phyloP scores from a whole-genome alignment of 2,113 vertebrate genomes.

The Labeo catla region DNA sequence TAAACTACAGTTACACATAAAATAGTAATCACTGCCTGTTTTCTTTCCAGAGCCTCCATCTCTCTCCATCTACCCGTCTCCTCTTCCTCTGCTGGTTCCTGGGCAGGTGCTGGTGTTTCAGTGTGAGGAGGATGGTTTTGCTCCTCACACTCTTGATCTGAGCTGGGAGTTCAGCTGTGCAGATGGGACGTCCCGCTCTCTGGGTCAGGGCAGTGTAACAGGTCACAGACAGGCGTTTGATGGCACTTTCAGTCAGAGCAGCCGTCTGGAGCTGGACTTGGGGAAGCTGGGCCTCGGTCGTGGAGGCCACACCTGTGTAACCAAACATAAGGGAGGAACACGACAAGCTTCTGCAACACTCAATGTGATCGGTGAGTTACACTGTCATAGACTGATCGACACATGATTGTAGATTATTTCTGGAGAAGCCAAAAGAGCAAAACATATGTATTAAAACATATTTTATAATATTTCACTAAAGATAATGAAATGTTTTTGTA shows the following conservation, averaged over 20 bases:
- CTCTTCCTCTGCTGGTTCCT: conserved; percentile 68
- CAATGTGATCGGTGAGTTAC: conserved; percentile 72
- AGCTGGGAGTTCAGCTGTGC: conserved; percentile 72
- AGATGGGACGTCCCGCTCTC: conserved; percentile 50
- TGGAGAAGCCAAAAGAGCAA: no score
- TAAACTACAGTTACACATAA: no score
- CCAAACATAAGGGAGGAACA: conserved; percentile 72
- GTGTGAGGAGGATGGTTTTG: conserved; percentile 81
- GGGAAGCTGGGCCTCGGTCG: conserved; percentile 68
- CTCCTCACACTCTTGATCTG: conserved; percentile 78
- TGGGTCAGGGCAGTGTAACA: conserved; percentile 70
- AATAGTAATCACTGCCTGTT: neutral
- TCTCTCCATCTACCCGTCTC: conserved; percentile 66
- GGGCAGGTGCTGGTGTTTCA: conserved; percentile 68
- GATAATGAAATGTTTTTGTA: no score
- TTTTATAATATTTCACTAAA: no score
- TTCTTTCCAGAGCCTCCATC: conserved; percentile 62
- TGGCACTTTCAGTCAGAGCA: conserved; percentile 79
- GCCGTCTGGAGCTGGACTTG: conserved; percentile 65
- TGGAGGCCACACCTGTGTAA: conserved; percentile 75
- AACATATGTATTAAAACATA: no score
- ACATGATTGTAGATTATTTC: no score
- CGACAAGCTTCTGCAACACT: conserved; percentile 62
- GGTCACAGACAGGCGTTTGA: conserved; percentile 76
- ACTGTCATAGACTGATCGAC: neutral